A percentile compares a stretch with the other conserved stretches of the same genome.
These are phyloP conservation scores for Arion vulgaris DNA, from an alignment of 1,140 invertebrate genomes.

Conservation along the genomic window DNA sequence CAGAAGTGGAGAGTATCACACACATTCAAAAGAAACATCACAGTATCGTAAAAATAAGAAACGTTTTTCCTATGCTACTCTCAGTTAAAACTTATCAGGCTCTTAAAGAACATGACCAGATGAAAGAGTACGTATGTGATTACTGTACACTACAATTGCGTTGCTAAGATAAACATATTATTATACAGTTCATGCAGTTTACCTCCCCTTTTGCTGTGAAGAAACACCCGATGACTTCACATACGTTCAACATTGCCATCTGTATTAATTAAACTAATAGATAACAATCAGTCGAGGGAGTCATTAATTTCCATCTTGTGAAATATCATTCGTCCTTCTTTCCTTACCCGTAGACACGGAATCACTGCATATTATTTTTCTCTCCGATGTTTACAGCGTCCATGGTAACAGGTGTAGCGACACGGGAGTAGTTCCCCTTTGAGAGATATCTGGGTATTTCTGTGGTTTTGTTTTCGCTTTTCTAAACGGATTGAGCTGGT, in stretches of 20 bases:
- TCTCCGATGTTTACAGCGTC: background rate
- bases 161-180: background rate
- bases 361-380: background rate
- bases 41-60: no score
- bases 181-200: background rate
- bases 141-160: background rate
- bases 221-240: background rate
- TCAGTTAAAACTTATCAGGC: no score
- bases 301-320: background rate
- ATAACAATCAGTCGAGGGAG: background rate
- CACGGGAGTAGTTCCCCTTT: slow-evolving; percentile 9
- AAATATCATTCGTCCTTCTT: background rate
- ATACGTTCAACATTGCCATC: background rate
- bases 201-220: background rate
- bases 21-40: no score
- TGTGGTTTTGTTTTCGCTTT: no score
- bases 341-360: background rate
- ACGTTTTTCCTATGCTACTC: no score
- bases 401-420: slow-evolving; percentile 1
- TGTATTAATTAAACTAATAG: background rate
- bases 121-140: background rate
- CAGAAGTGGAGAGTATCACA: no score
- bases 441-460: background rate
- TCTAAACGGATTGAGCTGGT: background rate
- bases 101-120: background rate